A percentile compares a stretch with the other conserved stretches of the same genome.
Evolutionary conservation across 2,113 vertebrate species (phyloP).

Genomic region (Sinosuthora webbiana): DNA sequence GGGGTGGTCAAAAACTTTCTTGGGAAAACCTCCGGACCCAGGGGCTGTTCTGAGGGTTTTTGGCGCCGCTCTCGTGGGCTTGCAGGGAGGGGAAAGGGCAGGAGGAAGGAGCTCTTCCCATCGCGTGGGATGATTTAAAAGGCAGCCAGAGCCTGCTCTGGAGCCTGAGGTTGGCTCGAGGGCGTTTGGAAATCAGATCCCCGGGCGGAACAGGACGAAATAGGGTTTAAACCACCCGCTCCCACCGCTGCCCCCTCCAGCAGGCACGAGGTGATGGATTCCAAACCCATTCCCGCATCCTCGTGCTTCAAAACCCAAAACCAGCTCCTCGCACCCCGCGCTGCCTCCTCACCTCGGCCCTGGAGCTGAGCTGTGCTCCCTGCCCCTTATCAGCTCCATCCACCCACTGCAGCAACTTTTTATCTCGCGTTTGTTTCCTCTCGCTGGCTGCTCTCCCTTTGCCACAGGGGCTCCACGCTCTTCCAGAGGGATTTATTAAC

Average conservation of each 20-base stretch:
- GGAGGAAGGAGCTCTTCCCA: neutral
- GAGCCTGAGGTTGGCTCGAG: neutral
- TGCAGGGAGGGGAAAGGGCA: neutral
- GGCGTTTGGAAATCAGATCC: neutral
- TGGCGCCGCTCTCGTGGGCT: fast-evolving
- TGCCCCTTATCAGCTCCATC: neutral
- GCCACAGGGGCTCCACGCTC: neutral
- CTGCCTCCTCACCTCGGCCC: neutral
- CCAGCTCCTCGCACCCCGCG: fast-evolving
- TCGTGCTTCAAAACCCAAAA: neutral
- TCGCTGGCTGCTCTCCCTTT: neutral
- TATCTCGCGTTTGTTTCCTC: neutral
- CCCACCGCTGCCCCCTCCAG: neutral
- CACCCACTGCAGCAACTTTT: neutral
- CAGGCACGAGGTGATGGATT: neutral
- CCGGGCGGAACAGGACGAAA: neutral
- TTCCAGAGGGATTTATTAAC: neutral
- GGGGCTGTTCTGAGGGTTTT: neutral
- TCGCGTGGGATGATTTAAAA: fast-evolving
- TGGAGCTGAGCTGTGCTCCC: neutral
- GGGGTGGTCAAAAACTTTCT: neutral
- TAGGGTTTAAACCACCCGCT: neutral
- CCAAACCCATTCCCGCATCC: neutral
- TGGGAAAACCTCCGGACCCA: neutral
- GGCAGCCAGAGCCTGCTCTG: neutral